Conservation (phyloP, 1,140 invertebrate genomes). For the Muscidifurax raptorellus region DNA sequence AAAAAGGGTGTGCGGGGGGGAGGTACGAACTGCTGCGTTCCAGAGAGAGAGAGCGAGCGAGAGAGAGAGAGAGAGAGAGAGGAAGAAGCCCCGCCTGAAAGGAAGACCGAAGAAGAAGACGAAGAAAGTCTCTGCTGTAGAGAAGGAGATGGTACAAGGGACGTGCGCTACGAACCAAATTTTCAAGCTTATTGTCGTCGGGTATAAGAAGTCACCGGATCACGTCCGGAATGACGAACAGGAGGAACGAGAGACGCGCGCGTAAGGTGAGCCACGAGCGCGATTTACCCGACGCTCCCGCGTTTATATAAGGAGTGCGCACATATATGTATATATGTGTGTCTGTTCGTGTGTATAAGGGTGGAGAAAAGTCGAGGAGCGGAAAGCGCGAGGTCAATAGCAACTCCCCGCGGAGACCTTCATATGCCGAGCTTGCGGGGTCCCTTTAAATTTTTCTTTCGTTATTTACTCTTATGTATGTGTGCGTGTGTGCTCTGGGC, state of each 20-base stretch:
- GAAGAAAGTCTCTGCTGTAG: neutral
- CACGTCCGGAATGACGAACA: constrained; percentile 39
- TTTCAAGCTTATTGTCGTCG: constrained; percentile 52
- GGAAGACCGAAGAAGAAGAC: neutral
- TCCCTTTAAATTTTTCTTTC: neutral
- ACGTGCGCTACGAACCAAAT: constrained; percentile 47
- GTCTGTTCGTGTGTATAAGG: too few relatives aligned
- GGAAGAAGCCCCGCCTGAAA: neutral
- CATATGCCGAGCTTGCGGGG: neutral
- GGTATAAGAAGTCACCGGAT: constrained; percentile 52
- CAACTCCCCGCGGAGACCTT: neutral
- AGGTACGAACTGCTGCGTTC: neutral
- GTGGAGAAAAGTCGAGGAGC: too few relatives aligned
- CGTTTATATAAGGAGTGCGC: neutral
- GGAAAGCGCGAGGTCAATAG: constrained; percentile 6
- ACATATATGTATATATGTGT: too few relatives aligned
- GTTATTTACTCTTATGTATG: neutral
- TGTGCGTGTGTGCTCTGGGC: too few relatives aligned
- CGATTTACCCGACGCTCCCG: neutral
- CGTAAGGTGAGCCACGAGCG: neutral
- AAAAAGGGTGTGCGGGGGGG: neutral
- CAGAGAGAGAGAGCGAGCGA: neutral
- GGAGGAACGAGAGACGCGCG: neutral
- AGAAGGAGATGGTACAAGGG: neutral
- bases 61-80: neutral